A percentile compares a stretch with the other conserved stretches of the same genome.
These are phyloP conservation scores for Siderastrea siderea DNA, from an alignment of 92 coral and sea anemone genomes.

Conservation along the genomic window DNA sequence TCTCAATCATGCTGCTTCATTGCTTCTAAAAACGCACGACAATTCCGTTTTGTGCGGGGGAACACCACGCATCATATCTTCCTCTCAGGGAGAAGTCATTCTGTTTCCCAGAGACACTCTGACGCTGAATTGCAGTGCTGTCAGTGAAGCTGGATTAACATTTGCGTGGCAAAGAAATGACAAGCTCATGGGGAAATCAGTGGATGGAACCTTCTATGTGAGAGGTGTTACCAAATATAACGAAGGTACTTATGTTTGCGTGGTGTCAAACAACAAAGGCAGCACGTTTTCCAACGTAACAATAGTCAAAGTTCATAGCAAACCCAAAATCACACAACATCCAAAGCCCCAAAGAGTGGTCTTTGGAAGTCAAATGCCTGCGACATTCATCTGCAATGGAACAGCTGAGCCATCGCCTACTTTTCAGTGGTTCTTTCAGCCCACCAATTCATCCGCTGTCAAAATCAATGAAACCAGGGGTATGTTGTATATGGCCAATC, in stretches of 20 bases:
- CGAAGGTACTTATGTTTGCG: too few relatives aligned
- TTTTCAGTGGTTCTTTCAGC: conserved; percentile 69
- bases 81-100: conserved; percentile 20
- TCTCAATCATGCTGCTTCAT: conserved; percentile 11
- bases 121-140: conserved; percentile 50
- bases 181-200: too few relatives aligned
- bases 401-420: conserved; percentile 71
- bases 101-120: conserved; percentile 44
- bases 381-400: conserved; percentile 59
- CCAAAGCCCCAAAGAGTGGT: conserved; percentile 47
- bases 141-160: conserved; percentile 35
- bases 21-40: conserved; percentile 61
- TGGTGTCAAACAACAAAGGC: too few relatives aligned
- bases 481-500: conserved; percentile 42
- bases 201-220: too few relatives aligned
- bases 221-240: too few relatives aligned
- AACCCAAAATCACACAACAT: conserved; percentile 64
- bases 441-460: conserved; percentile 34
- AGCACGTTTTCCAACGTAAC: too few relatives aligned
- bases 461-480: conserved; percentile 43
- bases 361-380: conserved; percentile 33
- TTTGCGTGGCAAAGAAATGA: too few relatives aligned
- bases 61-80: conserved; percentile 43
- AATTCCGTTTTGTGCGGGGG: conserved; percentile 69
- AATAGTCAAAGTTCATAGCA: conserved; percentile 61